phyloP scores from a whole-genome alignment of 2,888 invertebrate genomes.

The Hyposoter didymator region DNA sequence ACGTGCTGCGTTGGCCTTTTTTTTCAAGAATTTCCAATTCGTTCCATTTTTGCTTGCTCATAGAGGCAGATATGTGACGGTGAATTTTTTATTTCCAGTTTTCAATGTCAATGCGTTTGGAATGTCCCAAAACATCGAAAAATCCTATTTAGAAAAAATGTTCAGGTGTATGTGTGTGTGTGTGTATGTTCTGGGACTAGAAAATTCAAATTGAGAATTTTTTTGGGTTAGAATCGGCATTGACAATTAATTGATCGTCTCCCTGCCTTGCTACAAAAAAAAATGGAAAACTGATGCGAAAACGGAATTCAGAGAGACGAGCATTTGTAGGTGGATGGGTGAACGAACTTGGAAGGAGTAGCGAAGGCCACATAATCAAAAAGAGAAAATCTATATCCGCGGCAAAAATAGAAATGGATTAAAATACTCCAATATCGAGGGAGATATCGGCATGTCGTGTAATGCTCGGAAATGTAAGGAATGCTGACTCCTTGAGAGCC shows the following conservation, averaged over 20 bases:
- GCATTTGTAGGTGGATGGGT: background rate
- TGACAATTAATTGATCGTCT: background rate
- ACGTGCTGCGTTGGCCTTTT: background rate
- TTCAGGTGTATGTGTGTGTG: too few relatives aligned
- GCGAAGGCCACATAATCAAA: slow-evolving; percentile 8
- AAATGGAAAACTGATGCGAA: background rate
- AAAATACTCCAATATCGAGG: slow-evolving; percentile 37
- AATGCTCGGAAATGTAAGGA: slow-evolving; percentile 58
- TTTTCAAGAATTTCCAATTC: too few relatives aligned
- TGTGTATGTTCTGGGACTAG: too few relatives aligned
- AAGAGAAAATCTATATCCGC: slow-evolving; percentile 16
- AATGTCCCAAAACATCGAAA: too few relatives aligned
- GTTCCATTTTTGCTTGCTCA: too few relatives aligned
- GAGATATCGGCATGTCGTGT: slow-evolving; percentile 49
- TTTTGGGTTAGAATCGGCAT: too few relatives aligned
- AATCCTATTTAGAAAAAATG: too few relatives aligned
- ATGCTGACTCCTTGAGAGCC: slow-evolving; percentile 48
- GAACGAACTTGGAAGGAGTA: background rate
- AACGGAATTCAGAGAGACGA: background rate
- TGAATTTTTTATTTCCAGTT: too few relatives aligned
- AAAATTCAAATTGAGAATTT: too few relatives aligned
- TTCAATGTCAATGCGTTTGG: too few relatives aligned
- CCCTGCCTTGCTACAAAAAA: background rate
- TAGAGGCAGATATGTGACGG: too few relatives aligned
- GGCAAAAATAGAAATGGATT: slow-evolving; percentile 32